Conservation (phyloP, 2,888 invertebrate species). For the Orthonychiurus folsomi region DNA sequence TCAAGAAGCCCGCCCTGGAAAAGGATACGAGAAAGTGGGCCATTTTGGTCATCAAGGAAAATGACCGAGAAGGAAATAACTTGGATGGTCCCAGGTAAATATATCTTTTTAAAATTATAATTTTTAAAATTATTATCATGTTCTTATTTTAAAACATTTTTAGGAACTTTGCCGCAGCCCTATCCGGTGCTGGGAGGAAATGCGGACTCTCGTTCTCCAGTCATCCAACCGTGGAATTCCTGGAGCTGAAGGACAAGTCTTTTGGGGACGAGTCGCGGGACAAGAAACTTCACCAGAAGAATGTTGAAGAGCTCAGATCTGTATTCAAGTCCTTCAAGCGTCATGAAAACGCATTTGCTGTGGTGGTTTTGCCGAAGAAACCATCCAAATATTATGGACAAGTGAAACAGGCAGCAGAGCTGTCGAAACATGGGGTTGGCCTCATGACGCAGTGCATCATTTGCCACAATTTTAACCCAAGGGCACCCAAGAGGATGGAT, state of each 20-base stretch:
- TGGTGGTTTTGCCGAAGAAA: constrained; percentile 24
- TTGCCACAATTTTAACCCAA: constrained; percentile 18
- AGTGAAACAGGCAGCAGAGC: constrained; percentile 26
- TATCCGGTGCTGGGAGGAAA: not conserved
- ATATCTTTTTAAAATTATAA: not conserved
- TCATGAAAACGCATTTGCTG: constrained; percentile 13
- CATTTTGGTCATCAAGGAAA: not conserved
- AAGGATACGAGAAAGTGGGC: not conserved
- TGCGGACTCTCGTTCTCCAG: not conserved
- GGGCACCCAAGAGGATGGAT: constrained; percentile 39
- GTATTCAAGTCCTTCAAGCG: too few relatives aligned
- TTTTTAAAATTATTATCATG: too few relatives aligned
- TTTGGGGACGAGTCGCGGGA: too few relatives aligned
- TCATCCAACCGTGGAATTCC: not conserved
- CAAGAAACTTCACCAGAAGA: too few relatives aligned
- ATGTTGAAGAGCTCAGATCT: too few relatives aligned
- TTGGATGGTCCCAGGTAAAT: not conserved
- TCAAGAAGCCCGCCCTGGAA: too few relatives aligned
- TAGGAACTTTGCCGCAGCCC: too few relatives aligned
- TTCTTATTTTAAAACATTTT: not conserved
- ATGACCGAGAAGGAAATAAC: not conserved
- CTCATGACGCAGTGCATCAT: constrained; percentile 45
- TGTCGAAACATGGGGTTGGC: constrained; percentile 27
- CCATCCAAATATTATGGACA: constrained; percentile 19
- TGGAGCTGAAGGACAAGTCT: not conserved